Evolutionary conservation across 2,888 invertebrate genomes (phyloP).

Genomic region (Apamea monoglypha): DNA sequence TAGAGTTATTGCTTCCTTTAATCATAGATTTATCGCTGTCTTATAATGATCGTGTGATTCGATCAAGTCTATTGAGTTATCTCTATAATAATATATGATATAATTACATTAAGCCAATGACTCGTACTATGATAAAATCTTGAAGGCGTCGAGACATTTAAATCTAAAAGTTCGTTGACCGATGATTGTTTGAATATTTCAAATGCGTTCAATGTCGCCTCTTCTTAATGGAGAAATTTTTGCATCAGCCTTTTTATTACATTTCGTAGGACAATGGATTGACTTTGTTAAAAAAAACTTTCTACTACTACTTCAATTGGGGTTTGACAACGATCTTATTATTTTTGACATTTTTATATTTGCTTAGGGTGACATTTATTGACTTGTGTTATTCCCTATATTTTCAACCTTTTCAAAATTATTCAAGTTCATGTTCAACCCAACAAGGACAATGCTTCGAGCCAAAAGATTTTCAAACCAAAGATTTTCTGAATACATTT

Average conservation of each 20-base stretch:
- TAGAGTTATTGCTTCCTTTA: constrained; percentile 55
- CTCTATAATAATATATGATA: constrained; percentile 37
- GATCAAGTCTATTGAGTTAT: constrained; percentile 28
- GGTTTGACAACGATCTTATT: constrained; percentile 2
- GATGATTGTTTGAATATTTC: constrained; percentile 50
- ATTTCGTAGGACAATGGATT: constrained; percentile 17
- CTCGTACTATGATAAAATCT: constrained; percentile 51
- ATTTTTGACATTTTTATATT: constrained; percentile 17
- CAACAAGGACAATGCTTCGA: background rate
- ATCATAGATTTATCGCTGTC: constrained; percentile 35
- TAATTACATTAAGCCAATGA: constrained; percentile 47
- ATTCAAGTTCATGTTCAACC: constrained; percentile 21
- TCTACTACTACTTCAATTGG: constrained; percentile 14
- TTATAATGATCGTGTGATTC: constrained; percentile 27
- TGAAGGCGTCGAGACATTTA: constrained; percentile 49
- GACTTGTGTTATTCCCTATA: constrained; percentile 28
- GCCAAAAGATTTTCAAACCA: constrained; percentile 7
- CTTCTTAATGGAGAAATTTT: constrained; percentile 31
- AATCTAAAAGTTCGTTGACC: constrained; percentile 59
- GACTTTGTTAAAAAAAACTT: constrained; percentile 13
- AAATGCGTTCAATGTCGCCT: constrained; percentile 55
- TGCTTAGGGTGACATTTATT: constrained; percentile 14
- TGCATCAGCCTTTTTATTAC: constrained; percentile 33
- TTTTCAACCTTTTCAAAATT: constrained; percentile 31
- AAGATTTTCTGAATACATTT: constrained; percentile 25